Evolutionary conservation across 2,888 invertebrate genomes (phyloP), one percentile per base, ranked within the genome.

Genomic region (Stenichneumon culpator): DNA sequence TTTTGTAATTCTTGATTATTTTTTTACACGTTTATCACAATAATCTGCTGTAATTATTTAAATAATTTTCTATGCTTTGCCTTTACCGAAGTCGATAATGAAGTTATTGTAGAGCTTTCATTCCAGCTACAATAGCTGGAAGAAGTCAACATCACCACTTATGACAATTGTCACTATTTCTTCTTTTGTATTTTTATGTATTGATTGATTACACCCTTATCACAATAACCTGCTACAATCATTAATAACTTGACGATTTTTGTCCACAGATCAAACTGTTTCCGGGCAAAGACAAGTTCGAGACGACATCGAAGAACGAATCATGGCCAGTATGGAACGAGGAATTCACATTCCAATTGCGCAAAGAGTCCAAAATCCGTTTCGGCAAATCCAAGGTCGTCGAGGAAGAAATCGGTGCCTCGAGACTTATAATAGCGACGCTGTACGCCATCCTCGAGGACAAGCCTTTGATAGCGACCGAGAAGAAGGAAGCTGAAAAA

Each of bases 261-360:
- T 74, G 70, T 86, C 95, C 95, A 83, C 94, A 97, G 60, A 25
- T 60, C 6, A 60, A 97, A 94, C 93, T 97, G 63, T 97, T 97
- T 92, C 97, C 97, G 0, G 97, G 97, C 11, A 96, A 96, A 89
- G 96, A 96, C 87, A 97, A 97, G 93, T 96, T 95, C 91, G 97
- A 97, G 93, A 97, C 97, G 28, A 95, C 96, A 78, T 94, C 96
- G 88, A 96, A 96, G 92, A 96, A 96, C 88, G 97, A 96, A 90
- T 96, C 97, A 0, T 97, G 97, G 97, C 97, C 97, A 0, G 96
- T 96, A 79, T 97, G 97, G 95, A 97, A 97, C 92, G 97, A 97
- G 94, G 97, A 96, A 87, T 97, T 97, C 91, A 95, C 95, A 89
- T 97, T 97, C 92, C 95, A 95, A 65, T 90, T 97, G 84, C 95